phyloP scores from a whole-genome alignment of 2,888 invertebrate genomes.

The Heliconius hortense region DNA sequence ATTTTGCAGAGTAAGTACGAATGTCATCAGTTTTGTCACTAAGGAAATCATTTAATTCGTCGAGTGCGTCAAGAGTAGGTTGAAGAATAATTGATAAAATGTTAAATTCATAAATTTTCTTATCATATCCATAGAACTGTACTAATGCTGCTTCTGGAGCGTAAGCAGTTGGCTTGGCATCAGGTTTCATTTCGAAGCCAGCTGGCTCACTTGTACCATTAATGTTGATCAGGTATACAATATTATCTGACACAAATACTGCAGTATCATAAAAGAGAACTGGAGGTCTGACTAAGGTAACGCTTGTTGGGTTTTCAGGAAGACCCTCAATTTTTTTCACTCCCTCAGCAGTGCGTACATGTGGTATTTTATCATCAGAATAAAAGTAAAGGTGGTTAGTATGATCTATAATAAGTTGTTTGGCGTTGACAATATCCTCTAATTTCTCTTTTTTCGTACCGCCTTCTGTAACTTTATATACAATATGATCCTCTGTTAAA shows the following conservation, averaged over 20 bases:
- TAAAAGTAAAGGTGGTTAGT: conserved; percentile 60
- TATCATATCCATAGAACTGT: conserved; percentile 61
- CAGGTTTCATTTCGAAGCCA: conserved; percentile 48
- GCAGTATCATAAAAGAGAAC: conserved; percentile 53
- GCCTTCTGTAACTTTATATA: conserved; percentile 61
- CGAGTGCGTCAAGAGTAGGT: conserved; percentile 48
- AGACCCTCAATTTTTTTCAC: conserved; percentile 57
- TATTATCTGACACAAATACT: conserved; percentile 52
- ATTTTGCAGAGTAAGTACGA: conserved; percentile 34
- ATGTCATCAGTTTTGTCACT: conserved; percentile 49
- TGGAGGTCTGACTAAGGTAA: conserved; percentile 56
- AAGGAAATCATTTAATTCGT: conserved; percentile 44
- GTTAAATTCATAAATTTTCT: conserved; percentile 67
- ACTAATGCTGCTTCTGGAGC: conserved; percentile 57
- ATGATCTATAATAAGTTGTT: conserved; percentile 60
- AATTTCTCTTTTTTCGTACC: conserved; percentile 59
- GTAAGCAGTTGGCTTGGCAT: conserved; percentile 57
- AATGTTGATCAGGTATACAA: conserved; percentile 50
- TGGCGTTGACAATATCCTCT: conserved; percentile 53
- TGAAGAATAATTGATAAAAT: conserved; percentile 43
- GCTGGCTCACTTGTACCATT: conserved; percentile 54
- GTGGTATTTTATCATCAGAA: conserved; percentile 52
- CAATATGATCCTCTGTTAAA: conserved; percentile 55
- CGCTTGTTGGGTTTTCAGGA: conserved; percentile 49
- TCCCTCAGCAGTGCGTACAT: conserved; percentile 50